These are phyloP conservation scores for Trematomus loennbergii DNA, from an alignment of 2,113 vertebrate species.

Conservation along the genomic window DNA sequence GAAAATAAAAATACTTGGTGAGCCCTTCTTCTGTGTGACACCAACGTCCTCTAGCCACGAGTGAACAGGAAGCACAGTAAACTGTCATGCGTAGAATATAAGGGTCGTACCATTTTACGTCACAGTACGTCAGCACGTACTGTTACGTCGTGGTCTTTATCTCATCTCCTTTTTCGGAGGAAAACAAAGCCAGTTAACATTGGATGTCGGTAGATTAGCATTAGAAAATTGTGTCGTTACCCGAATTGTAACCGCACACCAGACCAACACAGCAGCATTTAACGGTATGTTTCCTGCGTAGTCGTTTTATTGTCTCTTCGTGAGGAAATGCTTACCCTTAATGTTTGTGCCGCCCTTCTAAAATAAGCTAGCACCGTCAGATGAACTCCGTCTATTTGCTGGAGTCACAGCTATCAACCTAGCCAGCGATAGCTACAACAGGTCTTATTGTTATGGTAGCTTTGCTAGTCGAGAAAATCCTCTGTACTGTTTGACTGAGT, in stretches of 20 bases:
- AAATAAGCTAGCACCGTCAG: slow-evolving; percentile 64
- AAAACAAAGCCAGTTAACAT: slow-evolving; percentile 77
- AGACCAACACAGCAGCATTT: not conserved
- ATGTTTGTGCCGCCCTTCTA: slow-evolving; percentile 53
- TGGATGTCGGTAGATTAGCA: slow-evolving; percentile 42
- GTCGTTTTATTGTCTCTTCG: not conserved
- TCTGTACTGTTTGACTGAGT: not conserved
- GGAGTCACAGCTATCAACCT: slow-evolving; percentile 49
- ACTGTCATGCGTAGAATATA: slow-evolving; percentile 46
- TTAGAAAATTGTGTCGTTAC: not conserved
- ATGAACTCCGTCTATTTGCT: slow-evolving; percentile 79
- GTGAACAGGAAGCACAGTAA: slow-evolving; percentile 66
- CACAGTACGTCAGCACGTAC: slow-evolving; percentile 49
- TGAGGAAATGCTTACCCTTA: slow-evolving; percentile 2
- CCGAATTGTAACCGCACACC: not conserved
- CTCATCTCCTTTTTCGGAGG: slow-evolving; percentile 51
- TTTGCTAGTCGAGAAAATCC: not conserved
- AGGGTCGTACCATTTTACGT: slow-evolving; percentile 41
- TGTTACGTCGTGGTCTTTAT: slow-evolving; percentile 52
- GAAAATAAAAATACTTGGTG: not conserved
- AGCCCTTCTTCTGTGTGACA: slow-evolving; percentile 73
- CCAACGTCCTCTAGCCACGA: slow-evolving; percentile 79
- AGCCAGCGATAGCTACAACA: slow-evolving; percentile 58
- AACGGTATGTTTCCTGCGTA: slow-evolving; percentile 38
- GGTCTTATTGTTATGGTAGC: slow-evolving; percentile 54